Percentiles rank a stretch among this genome's conserved stretches.
Conservation (phyloP, 2,797 vertebrate species). For the Ptychobarbus kaznakovi region DNA sequence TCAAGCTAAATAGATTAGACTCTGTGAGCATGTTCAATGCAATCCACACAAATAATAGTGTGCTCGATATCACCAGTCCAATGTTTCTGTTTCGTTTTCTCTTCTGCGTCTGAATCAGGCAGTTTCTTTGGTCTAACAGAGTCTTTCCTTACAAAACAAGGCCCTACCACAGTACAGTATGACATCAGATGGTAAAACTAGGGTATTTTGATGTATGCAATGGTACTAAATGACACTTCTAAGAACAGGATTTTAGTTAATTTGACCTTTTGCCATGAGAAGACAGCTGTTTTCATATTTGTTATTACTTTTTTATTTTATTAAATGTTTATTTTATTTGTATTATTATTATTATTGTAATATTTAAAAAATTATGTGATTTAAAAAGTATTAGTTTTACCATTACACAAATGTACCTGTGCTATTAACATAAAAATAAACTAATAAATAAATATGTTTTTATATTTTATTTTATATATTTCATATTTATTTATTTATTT, state of each 20-base stretch:
- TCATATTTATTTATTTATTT: background rate
- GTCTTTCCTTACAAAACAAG: background rate
- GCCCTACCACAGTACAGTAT: background rate
- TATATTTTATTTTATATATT: background rate
- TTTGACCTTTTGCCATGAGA: background rate
- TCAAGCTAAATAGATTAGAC: constrained; percentile 1
- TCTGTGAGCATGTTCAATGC: background rate
- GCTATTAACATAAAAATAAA: background rate
- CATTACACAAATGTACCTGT: background rate
- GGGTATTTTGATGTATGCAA: background rate
- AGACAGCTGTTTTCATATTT: background rate
- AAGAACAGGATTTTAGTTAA: background rate
- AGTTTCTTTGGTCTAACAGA: background rate
- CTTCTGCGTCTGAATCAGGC: background rate
- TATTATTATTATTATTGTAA: background rate
- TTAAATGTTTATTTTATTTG: background rate
- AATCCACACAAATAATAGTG: background rate
- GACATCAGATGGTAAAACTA: background rate
- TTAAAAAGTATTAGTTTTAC: background rate
- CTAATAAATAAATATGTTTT: background rate
- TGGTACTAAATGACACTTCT: background rate
- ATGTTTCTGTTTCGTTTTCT: background rate
- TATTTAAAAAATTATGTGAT: background rate
- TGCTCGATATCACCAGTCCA: background rate
- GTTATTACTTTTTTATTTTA: background rate